Base-by-base conservation (phyloP, 2,888 invertebrate species). In the Neoascia interrupta region DNA sequence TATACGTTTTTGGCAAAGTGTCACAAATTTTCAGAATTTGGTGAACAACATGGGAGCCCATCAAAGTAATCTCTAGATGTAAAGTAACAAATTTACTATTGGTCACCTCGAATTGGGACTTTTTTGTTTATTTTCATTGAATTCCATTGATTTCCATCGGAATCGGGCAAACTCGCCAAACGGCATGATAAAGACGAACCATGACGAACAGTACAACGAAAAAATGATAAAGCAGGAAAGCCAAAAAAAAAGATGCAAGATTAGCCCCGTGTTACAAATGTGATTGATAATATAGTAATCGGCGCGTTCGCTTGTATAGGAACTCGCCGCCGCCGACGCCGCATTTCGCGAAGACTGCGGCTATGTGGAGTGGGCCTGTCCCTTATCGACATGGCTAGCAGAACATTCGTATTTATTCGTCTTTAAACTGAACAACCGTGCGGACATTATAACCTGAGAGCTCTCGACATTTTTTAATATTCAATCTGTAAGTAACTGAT, bases 371-470 rank as follows among this genome's bases (percentile, higher is more conserved):
- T 53, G 70, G 75, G 75, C 69, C 63, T 61, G 70, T 49, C 76
- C 60, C 66, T 76, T 76, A 70, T 64, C 72, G 76, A 49, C 34
- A 66, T 72, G 72, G 72, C 43, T 56, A 64, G 39, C 53, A 64
- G 41, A 76, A 45, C 51, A 56, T 63, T 58, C 36, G 37, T 75
- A 54, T 56, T 70, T 76, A 72, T 76, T 76, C 53, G 43, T 37
- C 45, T 58, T 66, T 66, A 60, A 54, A 47, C 72, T 26, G 39
- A 54, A 41, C 54, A 79, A 43, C 73, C 28, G 68, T 51, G 41
- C 61, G 49, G 79, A 61, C 66, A 13, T 26, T n/a, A n/a, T n/a
- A n/a, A n/a, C n/a, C n/a, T n/a, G n/a, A n/a, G n/a, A n/a, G n/a
- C n/a, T n/a, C n/a, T n/a, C n/a, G n/a, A 13, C 15, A 3, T 39